Evolutionary conservation across 2,888 invertebrate species (phyloP).

Genomic region (Melanophora roralis): DNA sequence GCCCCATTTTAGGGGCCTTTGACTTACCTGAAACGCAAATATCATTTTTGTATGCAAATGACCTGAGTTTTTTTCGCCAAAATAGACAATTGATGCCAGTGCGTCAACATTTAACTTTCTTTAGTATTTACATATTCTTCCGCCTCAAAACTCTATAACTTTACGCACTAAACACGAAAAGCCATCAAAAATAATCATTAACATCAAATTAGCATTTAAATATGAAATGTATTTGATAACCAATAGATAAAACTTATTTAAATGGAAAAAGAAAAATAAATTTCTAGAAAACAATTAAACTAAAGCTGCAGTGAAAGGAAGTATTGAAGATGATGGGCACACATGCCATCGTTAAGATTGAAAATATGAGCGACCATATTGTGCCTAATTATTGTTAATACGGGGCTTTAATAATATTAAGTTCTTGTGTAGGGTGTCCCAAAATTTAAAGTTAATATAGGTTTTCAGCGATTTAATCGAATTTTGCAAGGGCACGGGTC

Average conservation of each 20-base stretch:
- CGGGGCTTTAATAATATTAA: background rate
- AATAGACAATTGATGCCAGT: too few species aligned
- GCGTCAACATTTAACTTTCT: too few species aligned
- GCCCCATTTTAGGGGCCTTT: too few species aligned
- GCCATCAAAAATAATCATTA: conserved; percentile 16
- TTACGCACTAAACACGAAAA: background rate
- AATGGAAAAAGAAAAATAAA: too few species aligned
- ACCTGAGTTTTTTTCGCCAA: too few species aligned
- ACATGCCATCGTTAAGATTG: conserved; percentile 9
- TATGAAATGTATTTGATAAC: conserved; percentile 31
- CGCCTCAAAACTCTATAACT: background rate
- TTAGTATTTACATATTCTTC: background rate
- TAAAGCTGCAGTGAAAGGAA: background rate
- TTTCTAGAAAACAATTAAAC: conserved; percentile 12
- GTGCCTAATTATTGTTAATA: background rate
- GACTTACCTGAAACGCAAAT: too few species aligned
- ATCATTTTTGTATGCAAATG: too few species aligned
- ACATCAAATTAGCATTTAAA: conserved; percentile 34
- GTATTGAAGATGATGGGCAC: conserved; percentile 1
- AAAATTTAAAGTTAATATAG: too few species aligned
- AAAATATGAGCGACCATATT: conserved; percentile 3
- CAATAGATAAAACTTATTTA: conserved; percentile 15
- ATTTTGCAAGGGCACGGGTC: too few species aligned
- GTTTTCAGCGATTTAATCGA: too few species aligned
- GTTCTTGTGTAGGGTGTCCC: too few species aligned